These are phyloP conservation scores for Gallinago paraguaiae DNA, from an alignment of 2,113 vertebrate genomes.

Conservation along the genomic window DNA sequence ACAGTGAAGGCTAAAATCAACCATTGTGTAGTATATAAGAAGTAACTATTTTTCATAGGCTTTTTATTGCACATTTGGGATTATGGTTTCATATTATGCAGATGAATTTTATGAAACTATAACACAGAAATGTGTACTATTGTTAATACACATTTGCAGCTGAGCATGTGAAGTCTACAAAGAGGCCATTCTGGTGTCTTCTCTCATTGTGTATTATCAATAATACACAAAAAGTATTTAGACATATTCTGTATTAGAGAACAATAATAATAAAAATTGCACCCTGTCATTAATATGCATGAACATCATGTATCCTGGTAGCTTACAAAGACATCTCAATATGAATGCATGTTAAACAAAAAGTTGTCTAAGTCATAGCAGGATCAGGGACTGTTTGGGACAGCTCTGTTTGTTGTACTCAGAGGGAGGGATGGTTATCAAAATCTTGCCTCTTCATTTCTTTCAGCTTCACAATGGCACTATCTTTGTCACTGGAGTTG, in stretches of 20 bases:
- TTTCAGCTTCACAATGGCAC: neutral
- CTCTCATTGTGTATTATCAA: slow-evolving; percentile 69
- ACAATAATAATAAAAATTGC: slow-evolving; percentile 67
- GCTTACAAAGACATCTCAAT: slow-evolving; percentile 24
- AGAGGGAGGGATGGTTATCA: neutral
- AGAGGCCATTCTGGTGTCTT: slow-evolving; percentile 75
- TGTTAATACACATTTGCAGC: slow-evolving; percentile 71
- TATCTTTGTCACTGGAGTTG: neutral
- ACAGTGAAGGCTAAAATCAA: slow-evolving; percentile 76
- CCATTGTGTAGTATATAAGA: slow-evolving; percentile 69
- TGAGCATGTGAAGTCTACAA: slow-evolving; percentile 66
- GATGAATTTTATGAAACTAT: slow-evolving; percentile 79
- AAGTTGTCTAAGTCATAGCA: neutral
- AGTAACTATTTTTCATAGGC: slow-evolving; percentile 79
- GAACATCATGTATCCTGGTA: neutral
- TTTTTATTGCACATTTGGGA: slow-evolving; percentile 76
- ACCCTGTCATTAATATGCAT: slow-evolving; percentile 62
- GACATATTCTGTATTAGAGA: slow-evolving; percentile 58
- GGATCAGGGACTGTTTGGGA: neutral
- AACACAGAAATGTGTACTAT: slow-evolving; percentile 73
- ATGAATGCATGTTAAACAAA: slow-evolving; percentile 14
- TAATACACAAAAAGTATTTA: slow-evolving; percentile 72
- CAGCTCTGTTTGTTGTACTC: neutral
- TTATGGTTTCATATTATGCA: slow-evolving; percentile 80
- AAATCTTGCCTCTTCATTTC: neutral